Conservation (phyloP, 2,888 invertebrate species). For the Ellobium chinense region DNA sequence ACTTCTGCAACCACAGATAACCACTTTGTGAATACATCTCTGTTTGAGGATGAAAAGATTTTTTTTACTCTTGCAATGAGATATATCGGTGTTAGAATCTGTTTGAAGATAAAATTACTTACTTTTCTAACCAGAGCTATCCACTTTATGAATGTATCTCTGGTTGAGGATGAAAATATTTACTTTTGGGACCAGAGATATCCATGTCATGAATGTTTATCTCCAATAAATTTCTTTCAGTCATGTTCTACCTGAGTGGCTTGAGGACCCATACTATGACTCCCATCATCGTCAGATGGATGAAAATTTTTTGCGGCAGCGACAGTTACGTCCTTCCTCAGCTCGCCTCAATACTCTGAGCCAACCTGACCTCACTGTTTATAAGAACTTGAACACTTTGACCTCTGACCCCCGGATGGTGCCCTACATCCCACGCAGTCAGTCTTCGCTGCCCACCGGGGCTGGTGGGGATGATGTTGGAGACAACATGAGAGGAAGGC, state of each 20-base stretch:
- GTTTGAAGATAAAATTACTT: no score
- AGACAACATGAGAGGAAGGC: not conserved
- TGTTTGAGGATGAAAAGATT: no score
- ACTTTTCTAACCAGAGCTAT: no score
- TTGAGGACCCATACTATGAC: conserved; percentile 1
- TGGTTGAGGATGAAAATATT: no score
- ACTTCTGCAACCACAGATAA: no score
- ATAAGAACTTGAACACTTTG: not conserved
- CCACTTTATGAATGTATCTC: no score
- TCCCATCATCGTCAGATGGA: conserved; percentile 14
- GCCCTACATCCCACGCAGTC: conserved; percentile 33
- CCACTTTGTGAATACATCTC: no score
- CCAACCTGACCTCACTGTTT: conserved; percentile 63
- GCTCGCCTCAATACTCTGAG: conserved; percentile 57
- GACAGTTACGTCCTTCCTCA: conserved; percentile 35
- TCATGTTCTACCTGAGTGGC: conserved; percentile 51
- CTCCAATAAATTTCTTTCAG: no score
- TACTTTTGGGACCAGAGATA: no score
- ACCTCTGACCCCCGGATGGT: not conserved
- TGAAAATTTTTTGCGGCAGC: conserved; percentile 39
- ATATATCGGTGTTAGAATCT: no score
- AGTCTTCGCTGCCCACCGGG: conserved; percentile 30
- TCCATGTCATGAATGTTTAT: no score
- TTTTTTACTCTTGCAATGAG: no score
- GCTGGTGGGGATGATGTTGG: not conserved